Evolutionary conservation across 2,113 vertebrate genomes (phyloP).

Genomic region (Entomyzon cyanotis): DNA sequence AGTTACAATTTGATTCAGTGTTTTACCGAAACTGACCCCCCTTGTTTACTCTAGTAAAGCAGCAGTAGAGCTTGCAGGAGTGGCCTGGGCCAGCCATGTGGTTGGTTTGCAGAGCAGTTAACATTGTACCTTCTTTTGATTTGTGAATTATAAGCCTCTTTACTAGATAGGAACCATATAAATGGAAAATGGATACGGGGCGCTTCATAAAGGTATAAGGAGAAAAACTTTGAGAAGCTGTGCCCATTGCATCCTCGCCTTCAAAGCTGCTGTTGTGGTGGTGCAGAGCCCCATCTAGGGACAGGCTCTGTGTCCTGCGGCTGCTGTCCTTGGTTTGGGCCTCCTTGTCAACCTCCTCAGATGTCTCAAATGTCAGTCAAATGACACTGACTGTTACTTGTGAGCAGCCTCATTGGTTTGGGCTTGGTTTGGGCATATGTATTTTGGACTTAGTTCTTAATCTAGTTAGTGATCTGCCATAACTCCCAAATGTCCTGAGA

Average conservation of each 20-base stretch:
- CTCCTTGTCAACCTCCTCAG: not conserved
- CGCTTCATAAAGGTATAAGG: not conserved
- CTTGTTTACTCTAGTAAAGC: not conserved
- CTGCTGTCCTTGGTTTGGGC: not conserved
- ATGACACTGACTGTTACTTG: not conserved
- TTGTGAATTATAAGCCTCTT: not conserved
- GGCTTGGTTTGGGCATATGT: not conserved
- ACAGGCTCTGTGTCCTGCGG: not conserved
- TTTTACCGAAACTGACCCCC: not conserved
- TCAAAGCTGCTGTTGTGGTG: not conserved
- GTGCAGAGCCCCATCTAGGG: slow-evolving; percentile 4
- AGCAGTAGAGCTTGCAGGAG: not conserved
- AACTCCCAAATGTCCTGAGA: not conserved
- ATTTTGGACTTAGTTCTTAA: not conserved
- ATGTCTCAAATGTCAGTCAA: not conserved
- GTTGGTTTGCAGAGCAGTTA: not conserved
- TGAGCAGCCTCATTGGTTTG: not conserved
- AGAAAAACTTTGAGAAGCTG: not conserved
- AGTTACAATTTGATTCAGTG: not conserved
- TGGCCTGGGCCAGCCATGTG: fast-evolving
- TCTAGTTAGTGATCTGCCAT: not conserved
- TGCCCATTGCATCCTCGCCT: fast-evolving
- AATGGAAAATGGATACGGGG: not conserved
- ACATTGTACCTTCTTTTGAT: not conserved
- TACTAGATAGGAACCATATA: not conserved